Evolutionary conservation across 2,113 vertebrate species (phyloP).

Genomic region (Cyanocitta stelleri): DNA sequence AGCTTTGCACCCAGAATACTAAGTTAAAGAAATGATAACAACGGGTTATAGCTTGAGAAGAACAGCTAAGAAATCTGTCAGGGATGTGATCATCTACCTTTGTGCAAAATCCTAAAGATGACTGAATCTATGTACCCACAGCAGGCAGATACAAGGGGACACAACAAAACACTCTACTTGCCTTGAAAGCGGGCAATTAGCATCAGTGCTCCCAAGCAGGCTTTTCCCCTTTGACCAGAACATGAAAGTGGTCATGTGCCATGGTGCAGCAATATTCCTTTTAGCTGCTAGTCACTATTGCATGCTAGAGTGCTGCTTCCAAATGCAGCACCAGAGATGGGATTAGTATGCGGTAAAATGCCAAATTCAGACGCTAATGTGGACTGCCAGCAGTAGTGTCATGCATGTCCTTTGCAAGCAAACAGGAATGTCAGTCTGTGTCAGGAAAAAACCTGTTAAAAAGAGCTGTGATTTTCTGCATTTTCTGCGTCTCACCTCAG

Average conservation of each 20-base stretch:
- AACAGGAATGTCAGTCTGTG: background rate
- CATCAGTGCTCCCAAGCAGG: background rate
- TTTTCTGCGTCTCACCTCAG: background rate
- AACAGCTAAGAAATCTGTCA: background rate
- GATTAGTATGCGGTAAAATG: background rate
- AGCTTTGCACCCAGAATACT: background rate
- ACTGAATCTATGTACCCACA: background rate
- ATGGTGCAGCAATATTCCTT: background rate
- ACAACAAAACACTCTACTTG: background rate
- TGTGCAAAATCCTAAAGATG: background rate
- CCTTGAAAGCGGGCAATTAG: background rate
- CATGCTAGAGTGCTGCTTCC: rapidly evolving
- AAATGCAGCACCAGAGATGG: background rate
- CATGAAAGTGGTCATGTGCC: background rate
- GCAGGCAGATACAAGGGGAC: background rate
- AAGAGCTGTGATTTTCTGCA: rapidly evolving
- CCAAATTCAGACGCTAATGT: background rate
- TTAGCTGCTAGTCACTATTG: background rate
- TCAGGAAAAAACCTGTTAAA: background rate
- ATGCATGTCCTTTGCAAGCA: background rate
- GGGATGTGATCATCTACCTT: background rate
- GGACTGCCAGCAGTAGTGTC: background rate
- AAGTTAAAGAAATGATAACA: background rate
- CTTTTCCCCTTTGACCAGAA: background rate
- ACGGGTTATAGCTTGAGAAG: rapidly evolving